Evolutionary conservation across 2,888 invertebrate species (phyloP).

Genomic region (Spodoptera picta): DNA sequence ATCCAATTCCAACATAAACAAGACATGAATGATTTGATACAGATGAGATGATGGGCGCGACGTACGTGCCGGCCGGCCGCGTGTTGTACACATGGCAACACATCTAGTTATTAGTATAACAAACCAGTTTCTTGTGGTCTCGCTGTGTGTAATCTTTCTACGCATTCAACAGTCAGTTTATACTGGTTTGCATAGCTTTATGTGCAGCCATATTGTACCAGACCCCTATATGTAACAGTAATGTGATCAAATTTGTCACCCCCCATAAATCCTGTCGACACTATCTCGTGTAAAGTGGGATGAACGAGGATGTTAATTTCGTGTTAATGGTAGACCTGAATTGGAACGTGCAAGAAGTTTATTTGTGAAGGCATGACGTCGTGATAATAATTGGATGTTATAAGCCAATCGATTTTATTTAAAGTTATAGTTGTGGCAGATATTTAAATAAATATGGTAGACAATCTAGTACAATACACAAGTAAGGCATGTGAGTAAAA

Average conservation of each 20-base stretch:
- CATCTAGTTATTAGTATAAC: too few relatives aligned
- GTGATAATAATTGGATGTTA: too few relatives aligned
- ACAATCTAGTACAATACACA: too few relatives aligned
- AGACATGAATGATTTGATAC: constrained; percentile 49
- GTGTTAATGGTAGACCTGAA: constrained; percentile 31
- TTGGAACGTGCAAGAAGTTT: background rate
- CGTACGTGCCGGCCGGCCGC: constrained; percentile 54
- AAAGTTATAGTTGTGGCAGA: too few relatives aligned
- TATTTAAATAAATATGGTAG: too few relatives aligned
- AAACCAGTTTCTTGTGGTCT: too few relatives aligned
- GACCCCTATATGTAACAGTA: constrained; percentile 71
- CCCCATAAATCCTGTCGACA: constrained; percentile 67
- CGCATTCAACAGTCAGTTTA: too few relatives aligned
- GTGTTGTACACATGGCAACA: constrained; percentile 11
- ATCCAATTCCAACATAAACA: constrained; percentile 30
- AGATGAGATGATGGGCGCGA: constrained; percentile 33
- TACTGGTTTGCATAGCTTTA: too few relatives aligned
- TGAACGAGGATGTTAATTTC: constrained; percentile 58
- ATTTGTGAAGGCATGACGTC: too few relatives aligned
- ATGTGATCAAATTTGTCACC: constrained; percentile 74
- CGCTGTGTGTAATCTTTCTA: too few relatives aligned
- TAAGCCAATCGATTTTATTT: too few relatives aligned
- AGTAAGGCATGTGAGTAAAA: too few relatives aligned
- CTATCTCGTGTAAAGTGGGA: constrained; percentile 57
- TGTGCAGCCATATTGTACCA: constrained; percentile 6